Conservation (phyloP, 2,888 invertebrate genomes). For the Tupiocoris notatus region DNA sequence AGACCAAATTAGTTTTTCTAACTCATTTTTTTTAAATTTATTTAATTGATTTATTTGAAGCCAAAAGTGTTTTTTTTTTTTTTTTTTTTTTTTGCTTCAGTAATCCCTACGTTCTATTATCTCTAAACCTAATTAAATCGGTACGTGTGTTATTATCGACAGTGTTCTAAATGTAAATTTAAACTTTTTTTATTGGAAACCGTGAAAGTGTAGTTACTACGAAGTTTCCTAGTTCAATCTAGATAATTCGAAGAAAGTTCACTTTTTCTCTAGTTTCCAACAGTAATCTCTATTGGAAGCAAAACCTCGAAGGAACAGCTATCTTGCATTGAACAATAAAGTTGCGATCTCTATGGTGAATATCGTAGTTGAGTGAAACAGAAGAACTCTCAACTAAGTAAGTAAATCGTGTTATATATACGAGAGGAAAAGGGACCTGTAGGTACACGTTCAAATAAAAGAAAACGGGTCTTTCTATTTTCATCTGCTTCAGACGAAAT, state of each 20-base stretch:
- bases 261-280: neutral
- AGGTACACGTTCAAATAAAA: neutral
- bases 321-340: neutral
- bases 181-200: too few relatives aligned
- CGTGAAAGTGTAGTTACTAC: too few relatives aligned
- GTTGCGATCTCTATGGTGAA: neutral
- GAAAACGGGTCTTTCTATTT: too few relatives aligned
- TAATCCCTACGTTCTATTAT: too few relatives aligned
- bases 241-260: neutral
- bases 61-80: too few relatives aligned
- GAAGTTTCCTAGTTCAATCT: neutral
- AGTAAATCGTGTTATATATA: neutral
- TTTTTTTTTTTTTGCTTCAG: too few relatives aligned
- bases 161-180: too few relatives aligned
- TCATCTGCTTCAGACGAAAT: neutral
- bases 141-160: too few relatives aligned
- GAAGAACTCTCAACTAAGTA: neutral
- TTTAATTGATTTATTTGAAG: too few relatives aligned
- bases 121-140: too few relatives aligned
- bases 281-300: neutral
- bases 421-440: neutral
- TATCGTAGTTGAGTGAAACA: neutral
- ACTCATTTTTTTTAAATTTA: too few relatives aligned
- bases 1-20: too few relatives aligned
- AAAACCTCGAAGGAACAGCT: neutral